These are phyloP conservation scores for Channa argus DNA, from an alignment of 2,113 vertebrate species.

Conservation along the genomic window DNA sequence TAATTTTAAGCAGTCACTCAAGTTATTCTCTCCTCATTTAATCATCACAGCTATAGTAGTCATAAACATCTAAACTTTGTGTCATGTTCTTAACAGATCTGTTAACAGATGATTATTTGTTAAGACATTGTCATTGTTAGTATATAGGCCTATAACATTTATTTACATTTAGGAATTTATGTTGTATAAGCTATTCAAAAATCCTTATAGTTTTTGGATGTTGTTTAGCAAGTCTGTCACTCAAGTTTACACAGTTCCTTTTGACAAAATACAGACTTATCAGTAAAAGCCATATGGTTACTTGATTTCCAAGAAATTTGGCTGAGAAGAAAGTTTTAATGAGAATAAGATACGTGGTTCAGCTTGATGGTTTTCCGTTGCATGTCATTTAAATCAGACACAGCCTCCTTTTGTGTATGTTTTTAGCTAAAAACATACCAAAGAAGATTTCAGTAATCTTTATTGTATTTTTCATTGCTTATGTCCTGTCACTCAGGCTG, in stretches of 20 bases:
- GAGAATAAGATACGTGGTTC: not conserved
- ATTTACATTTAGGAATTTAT: not conserved
- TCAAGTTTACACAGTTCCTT: not conserved
- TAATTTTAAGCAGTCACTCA: not conserved
- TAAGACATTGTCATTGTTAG: not conserved
- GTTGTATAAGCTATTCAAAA: not conserved
- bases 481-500: slow-evolving; percentile 85
- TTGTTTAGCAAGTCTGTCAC: slow-evolving; percentile 1
- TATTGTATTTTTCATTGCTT: not conserved
- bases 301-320: slow-evolving; percentile 8
- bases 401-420: not conserved
- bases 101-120: not conserved
- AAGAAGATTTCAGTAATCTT: not conserved
- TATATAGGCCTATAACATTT: no score
- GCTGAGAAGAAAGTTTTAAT: slow-evolving; percentile 22
- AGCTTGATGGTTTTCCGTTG: not conserved
- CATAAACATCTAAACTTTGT: no score
- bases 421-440: not conserved
- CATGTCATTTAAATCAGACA: not conserved
- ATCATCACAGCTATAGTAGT: no score
- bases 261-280: slow-evolving; percentile 22
- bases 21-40: not conserved
- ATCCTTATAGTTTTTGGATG: not conserved
- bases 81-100: not conserved
- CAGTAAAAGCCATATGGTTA: slow-evolving; percentile 50